Conservation (phyloP, 2,888 invertebrate species). For the Thyatira batis region DNA sequence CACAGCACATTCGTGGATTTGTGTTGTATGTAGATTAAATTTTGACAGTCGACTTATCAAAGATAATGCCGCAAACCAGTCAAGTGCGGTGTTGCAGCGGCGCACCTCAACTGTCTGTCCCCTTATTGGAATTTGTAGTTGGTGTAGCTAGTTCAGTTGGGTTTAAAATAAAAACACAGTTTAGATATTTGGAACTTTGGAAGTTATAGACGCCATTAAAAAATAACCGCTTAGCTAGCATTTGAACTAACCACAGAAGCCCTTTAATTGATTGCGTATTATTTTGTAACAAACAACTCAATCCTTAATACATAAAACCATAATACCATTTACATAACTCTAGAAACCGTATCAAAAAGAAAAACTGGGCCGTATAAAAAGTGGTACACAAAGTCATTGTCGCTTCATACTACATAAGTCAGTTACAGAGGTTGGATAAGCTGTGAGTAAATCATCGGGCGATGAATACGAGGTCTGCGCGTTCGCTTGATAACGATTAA, state of each 20-base stretch:
- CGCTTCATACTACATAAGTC: constrained; percentile 59
- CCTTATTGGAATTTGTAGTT: too few species aligned
- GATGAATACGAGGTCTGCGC: constrained; percentile 70
- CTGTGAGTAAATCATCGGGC: constrained; percentile 73
- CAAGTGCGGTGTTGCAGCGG: constrained; percentile 21
- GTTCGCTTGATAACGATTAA: constrained; percentile 73
- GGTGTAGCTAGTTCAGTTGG: too few species aligned
- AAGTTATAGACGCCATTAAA: too few species aligned
- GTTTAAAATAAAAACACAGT: too few species aligned
- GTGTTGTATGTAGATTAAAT: constrained; percentile 51
- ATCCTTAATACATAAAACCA: too few species aligned
- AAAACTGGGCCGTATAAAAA: neutral
- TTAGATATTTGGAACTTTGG: too few species aligned
- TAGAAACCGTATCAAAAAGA: neutral
- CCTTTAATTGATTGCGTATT: too few species aligned
- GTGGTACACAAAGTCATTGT: constrained; percentile 15
- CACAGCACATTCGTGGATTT: constrained; percentile 35
- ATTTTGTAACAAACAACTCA: too few species aligned
- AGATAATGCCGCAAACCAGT: constrained; percentile 40
- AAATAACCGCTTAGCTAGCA: too few species aligned
- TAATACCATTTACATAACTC: too few species aligned
- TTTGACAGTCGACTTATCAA: constrained; percentile 55
- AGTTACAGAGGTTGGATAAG: constrained; percentile 67
- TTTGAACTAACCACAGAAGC: too few species aligned
- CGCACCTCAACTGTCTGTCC: neutral